These are phyloP conservation scores for Yponomeuta cagnagella DNA, from an alignment of 2,888 invertebrate species.

Conservation along the genomic window DNA sequence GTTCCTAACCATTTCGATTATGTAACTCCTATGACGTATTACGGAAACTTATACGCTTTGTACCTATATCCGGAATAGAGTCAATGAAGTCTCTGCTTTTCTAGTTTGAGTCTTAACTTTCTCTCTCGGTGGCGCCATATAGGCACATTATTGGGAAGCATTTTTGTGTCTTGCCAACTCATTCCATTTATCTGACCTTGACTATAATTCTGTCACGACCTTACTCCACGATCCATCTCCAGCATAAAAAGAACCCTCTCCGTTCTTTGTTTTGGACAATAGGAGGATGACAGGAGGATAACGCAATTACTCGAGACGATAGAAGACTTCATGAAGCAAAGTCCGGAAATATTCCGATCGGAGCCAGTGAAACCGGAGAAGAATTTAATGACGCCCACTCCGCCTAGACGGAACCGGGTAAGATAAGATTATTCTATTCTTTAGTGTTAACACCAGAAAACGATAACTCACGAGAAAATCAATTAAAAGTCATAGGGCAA, in stretches of 20 bases:
- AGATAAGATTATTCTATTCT: conserved; percentile 18
- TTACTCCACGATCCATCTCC: neutral
- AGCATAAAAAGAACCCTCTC: neutral
- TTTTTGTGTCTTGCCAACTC: too few species aligned
- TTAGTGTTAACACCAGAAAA: too few species aligned
- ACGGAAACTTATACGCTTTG: neutral
- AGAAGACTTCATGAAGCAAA: conserved; percentile 85
- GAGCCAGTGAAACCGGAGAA: conserved; percentile 51
- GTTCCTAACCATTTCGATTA: too few species aligned
- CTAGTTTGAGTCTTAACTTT: too few species aligned
- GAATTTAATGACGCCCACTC: conserved; percentile 79
- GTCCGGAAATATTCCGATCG: conserved; percentile 78
- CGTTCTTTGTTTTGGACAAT: neutral
- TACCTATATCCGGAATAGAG: too few species aligned
- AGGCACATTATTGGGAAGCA: too few species aligned
- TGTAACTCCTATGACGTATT: too few species aligned
- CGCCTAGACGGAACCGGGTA: conserved; percentile 81
- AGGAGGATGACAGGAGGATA: conserved; percentile 84
- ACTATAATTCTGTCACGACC: neutral
- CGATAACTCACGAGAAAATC: too few species aligned
- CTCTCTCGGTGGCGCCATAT: too few species aligned
- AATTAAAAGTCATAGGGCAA: too few species aligned
- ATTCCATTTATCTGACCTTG: too few species aligned
- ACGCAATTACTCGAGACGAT: conserved; percentile 85
- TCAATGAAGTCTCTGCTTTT: too few species aligned